Base-by-base conservation (phyloP, 64 coral and sea anemone species). In the Montipora efflorescens region DNA sequence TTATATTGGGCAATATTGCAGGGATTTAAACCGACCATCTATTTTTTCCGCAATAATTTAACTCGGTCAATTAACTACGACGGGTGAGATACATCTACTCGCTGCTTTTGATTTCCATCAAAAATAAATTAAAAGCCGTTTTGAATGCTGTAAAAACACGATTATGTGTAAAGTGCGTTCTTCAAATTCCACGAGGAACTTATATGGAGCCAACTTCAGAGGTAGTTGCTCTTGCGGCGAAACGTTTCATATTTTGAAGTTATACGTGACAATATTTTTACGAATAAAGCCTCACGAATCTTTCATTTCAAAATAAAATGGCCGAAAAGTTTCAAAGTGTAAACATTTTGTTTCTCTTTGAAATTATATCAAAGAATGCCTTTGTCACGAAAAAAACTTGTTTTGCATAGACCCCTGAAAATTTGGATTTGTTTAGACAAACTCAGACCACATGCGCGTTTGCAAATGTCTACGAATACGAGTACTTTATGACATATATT, bases 211-310 rank as follows among this genome's bases (percentile, higher is more conserved):
- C 49, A 47, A 4, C 53, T 8, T 8, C 53, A 57, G 46, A 16
- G 76, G 76, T 5, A 10, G 12, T 21, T 49, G 76, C 44, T 50
- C 44, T 78, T 36, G 47, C 48, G 46, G 47, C 36, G 0, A 36
- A 36, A 36, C 0, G 36, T 36, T 36, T 57, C 53, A 72, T 50
- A 84, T 20, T 23, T 86, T 64, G 64, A 85, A 69, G 64, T 70
- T 21, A 22, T 78, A 49, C 76, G 47, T 78, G 4, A 84, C 48
- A 71, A 86, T 85, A 70, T 71, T 86, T 71, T 22, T 7, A 36
- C 47, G 44, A 19, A 86, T 23, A 72, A 86, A 50, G 4, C 11
- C 49, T 50, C 7, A 6, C 4, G 10, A 25, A 1, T 4, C 45
- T 8, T 2, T 1, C 28, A 13, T 19, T 2, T 18, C 2, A 11